Conservation (phyloP, 1,140 invertebrate genomes). For the Plodia interpunctella region DNA sequence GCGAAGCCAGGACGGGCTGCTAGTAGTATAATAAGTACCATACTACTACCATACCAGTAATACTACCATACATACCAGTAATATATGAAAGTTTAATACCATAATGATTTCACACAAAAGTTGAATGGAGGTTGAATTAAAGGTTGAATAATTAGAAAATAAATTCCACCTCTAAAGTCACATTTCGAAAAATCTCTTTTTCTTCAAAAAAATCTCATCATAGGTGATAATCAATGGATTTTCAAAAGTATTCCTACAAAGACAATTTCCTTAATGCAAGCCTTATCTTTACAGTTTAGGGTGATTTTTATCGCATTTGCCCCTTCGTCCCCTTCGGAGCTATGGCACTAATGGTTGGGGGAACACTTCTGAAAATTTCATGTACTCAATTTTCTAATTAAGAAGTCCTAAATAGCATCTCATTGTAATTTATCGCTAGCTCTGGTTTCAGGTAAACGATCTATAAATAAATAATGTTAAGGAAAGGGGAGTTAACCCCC, state of each 20-base stretch:
- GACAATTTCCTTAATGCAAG: background rate
- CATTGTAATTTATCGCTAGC: background rate
- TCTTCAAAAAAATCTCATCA: too few species aligned
- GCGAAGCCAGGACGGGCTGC: too few species aligned
- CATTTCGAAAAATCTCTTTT: too few species aligned
- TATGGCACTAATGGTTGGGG: background rate
- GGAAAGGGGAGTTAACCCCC: background rate
- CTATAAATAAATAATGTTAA: background rate
- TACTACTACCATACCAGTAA: too few species aligned
- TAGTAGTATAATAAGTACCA: too few species aligned
- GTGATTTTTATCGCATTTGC: background rate
- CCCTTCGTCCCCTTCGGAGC: background rate
- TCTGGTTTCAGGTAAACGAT: background rate
- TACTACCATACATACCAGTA: too few species aligned
- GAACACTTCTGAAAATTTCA: background rate
- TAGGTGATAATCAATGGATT: background rate
- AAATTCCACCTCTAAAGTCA: too few species aligned
- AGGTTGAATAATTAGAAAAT: too few species aligned
- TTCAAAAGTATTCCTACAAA: background rate
- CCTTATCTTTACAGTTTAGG: background rate
- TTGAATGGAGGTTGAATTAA: too few species aligned
- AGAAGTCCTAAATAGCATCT: background rate
- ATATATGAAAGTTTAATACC: too few species aligned
- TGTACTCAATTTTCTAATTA: conserved; percentile 5
- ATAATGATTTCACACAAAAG: too few species aligned